phyloP scores from a whole-genome alignment of 2,113 vertebrate species.

The Serilophus lunatus region DNA sequence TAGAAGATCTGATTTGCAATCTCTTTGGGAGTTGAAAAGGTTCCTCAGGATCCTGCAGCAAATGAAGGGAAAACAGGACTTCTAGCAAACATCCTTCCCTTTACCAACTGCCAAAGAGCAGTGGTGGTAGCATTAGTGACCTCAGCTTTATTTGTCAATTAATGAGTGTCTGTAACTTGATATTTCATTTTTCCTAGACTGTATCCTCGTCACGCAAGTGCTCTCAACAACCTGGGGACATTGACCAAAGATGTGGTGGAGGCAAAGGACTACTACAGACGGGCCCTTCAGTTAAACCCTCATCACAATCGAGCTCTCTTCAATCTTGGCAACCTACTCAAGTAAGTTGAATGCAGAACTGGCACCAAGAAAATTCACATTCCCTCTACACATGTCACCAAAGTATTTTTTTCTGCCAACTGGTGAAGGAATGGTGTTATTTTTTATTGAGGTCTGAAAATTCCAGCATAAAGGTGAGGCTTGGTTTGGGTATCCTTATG shows the following conservation, averaged over 20 bases:
- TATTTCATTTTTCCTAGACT: conserved; percentile 70
- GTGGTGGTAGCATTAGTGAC: not conserved
- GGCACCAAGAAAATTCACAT: not conserved
- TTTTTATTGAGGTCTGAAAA: not conserved
- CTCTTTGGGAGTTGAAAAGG: not conserved
- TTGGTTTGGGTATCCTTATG: not conserved
- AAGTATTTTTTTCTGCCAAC: not conserved
- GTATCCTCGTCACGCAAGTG: conserved; percentile 92
- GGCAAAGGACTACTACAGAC: conserved; percentile 88
- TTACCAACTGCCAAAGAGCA: not conserved
- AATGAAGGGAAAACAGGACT: not conserved
- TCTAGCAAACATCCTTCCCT: not conserved
- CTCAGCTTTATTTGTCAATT: not conserved
- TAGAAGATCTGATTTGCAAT: not conserved
- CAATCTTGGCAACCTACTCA: conserved; percentile 93
- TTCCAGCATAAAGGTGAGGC: rapidly evolving
- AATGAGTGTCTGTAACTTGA: not conserved
- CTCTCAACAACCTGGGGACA: conserved; percentile 94
- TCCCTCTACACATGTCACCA: not conserved
- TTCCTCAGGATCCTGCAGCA: not conserved
- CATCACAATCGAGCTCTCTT: conserved; percentile 97
- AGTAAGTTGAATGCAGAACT: conserved; percentile 73
- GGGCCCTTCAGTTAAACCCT: conserved; percentile 86
- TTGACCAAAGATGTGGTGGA: conserved; percentile 82
- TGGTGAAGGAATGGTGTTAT: not conserved